Evolutionary conservation across 2,888 invertebrate species (phyloP).

Genomic region (Stictocephala bisonia): DNA sequence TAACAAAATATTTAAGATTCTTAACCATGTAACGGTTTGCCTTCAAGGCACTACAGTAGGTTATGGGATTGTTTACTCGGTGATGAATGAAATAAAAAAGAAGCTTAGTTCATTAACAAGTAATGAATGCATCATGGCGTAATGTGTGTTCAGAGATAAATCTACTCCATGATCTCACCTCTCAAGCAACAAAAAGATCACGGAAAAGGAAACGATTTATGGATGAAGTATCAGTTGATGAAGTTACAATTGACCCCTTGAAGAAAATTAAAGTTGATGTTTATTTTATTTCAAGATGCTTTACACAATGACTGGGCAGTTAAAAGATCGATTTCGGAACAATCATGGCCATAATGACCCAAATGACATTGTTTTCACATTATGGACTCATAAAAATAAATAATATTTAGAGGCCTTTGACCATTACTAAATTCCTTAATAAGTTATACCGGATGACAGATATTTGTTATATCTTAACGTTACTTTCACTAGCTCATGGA

Average conservation of each 20-base stretch:
- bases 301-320: constrained; percentile 12
- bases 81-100: constrained; percentile 5
- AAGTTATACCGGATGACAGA: no score
- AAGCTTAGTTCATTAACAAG: constrained; percentile 23
- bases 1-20: no score
- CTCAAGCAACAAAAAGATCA: constrained; percentile 16
- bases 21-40: no score
- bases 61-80: constrained; percentile 8
- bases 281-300: constrained; percentile 29
- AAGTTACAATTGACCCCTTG: constrained; percentile 10
- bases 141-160: constrained; percentile 16
- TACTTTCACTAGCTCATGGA: no score
- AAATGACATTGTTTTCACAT: constrained; percentile 26
- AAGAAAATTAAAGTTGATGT: constrained; percentile 35
- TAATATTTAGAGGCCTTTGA: no score
- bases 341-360: no score
- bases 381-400: background rate
- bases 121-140: constrained; percentile 25
- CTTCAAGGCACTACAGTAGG: no score
- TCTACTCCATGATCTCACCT: constrained; percentile 4
- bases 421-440: no score
- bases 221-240: constrained; percentile 16
- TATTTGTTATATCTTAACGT: no score
- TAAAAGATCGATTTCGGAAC: constrained; percentile 17
- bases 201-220: constrained; percentile 22